Percentiles rank a stretch among this genome's conserved stretches.
These are phyloP conservation scores for Catharus fuscescens DNA, from an alignment of 2,113 vertebrate genomes.

Conservation along the genomic window DNA sequence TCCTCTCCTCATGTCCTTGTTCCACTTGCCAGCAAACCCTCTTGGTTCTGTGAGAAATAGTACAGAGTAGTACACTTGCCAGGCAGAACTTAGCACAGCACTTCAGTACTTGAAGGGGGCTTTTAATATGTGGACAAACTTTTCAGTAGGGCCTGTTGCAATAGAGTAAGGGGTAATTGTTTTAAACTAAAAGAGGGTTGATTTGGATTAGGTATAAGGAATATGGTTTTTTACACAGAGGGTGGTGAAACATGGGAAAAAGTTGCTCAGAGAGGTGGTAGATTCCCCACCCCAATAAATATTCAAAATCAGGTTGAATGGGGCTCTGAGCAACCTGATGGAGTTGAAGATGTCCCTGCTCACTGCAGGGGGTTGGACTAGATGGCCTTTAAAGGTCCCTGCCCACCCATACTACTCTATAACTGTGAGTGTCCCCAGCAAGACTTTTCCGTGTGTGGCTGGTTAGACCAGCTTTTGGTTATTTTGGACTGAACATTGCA, in stretches of 20 bases:
- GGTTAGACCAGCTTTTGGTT: neutral
- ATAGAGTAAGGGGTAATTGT: neutral
- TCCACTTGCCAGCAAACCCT: neutral
- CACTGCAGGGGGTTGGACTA: neutral
- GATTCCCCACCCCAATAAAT: neutral
- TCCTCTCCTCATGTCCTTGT: fast-evolving
- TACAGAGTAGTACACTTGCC: neutral
- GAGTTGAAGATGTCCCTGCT: neutral
- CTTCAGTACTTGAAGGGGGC: neutral
- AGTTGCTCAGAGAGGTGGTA: neutral
- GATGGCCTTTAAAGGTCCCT: neutral
- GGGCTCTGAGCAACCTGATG: neutral
- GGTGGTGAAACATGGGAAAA: neutral
- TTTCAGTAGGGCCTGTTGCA: neutral
- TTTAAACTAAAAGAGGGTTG: neutral
- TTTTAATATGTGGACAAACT: neutral
- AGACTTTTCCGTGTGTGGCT: neutral
- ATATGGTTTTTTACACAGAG: neutral
- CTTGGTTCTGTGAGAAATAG: neutral
- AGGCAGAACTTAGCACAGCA: neutral
- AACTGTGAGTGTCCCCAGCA: neutral
- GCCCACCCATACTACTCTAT: neutral
- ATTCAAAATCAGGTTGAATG: neutral
- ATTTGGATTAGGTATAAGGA: neutral
- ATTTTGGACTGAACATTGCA: neutral